A percentile compares a stretch with the other conserved stretches of the same genome.
Conservation (phyloP, 1,140 invertebrate species). For the Nymphalis io region DNA sequence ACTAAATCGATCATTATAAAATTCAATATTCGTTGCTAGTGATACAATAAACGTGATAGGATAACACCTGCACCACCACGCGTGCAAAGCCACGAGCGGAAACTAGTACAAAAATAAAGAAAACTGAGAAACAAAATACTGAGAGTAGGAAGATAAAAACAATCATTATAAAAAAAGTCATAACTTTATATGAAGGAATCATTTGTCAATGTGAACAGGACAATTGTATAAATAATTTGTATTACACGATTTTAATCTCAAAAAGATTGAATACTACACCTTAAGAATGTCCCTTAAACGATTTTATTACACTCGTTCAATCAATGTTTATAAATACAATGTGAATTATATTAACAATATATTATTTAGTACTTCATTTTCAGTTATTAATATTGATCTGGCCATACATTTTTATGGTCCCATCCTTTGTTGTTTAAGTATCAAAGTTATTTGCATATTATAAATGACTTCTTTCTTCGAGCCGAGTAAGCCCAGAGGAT, state of each 20-base stretch:
- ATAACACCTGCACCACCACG: no score
- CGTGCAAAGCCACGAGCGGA: no score
- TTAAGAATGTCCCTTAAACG: slow-evolving; percentile 10
- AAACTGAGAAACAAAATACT: no score
- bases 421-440: not conserved
- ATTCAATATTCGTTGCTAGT: no score
- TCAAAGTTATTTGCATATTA: not conserved
- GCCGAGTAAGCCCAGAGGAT: no score
- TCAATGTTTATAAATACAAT: not conserved
- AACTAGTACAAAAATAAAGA: no score
- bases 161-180: slow-evolving; percentile 3
- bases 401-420: not conserved
- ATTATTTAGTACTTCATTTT: not conserved
- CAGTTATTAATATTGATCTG: not conserved
- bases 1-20: no score
- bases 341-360: not conserved
- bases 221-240: slow-evolving; percentile 26
- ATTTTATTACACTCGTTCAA: slow-evolving; percentile 6
- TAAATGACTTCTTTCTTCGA: not conserved
- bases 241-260: slow-evolving; percentile 25
- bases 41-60: no score
- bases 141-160: no score
- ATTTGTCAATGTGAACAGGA: slow-evolving; percentile 35
- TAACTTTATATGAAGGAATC: slow-evolving; percentile 24
- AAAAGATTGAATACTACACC: slow-evolving; percentile 28